Evolutionary conservation across 1,140 invertebrate species (phyloP), one percentile per base, ranked within the genome.

Genomic region (Lordiphosa stackelbergi): DNA sequence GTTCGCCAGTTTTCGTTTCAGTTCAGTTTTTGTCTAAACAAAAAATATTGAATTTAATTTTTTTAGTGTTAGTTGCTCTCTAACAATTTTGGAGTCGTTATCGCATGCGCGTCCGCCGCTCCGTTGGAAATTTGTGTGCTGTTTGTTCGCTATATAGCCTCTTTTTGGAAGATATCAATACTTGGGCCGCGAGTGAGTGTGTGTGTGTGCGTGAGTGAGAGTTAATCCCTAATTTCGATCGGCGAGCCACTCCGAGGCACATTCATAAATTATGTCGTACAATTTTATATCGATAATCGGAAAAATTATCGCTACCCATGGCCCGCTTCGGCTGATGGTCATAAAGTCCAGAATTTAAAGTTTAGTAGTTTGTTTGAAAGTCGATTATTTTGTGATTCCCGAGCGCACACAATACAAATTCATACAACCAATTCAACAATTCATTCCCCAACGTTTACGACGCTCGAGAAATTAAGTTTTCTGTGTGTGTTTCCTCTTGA

Each of bases 11-110:
- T 60, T 73, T 75, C 74, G 73, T 54, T 69, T 78, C 69, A 66
- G 74, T 64, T 79, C 68, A 64, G 64, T 62, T 72, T 85, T 86
- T 84, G 84, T 85, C 85, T 86, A 86, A 86, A 86, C 84, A 79
- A 85, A 79, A 86, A 86, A 86, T 86, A 85, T 86, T 86, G 85
- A 86, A 86, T 85, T 85, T 77, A 86, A 86, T 85, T 86, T 83
- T 69, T 83, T 81, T 86, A 86, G 85, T 86, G 79, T 86, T 86
- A 86, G 85, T 86, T 85, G 85, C 69, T 85, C 81, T 86, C 78
- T 86, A 86, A 86, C 85, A 85, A 86, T 86, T 86, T 86, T 69
- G 79, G 79, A 85, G 85, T 86, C 79, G 79, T 86, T 86, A 86
- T 86, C 85, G 85, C 84, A 85, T 85, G 84, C 85, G 85, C 79